phyloP scores from a whole-genome alignment of 2,113 vertebrate genomes.

The Pterocles orientalis region DNA sequence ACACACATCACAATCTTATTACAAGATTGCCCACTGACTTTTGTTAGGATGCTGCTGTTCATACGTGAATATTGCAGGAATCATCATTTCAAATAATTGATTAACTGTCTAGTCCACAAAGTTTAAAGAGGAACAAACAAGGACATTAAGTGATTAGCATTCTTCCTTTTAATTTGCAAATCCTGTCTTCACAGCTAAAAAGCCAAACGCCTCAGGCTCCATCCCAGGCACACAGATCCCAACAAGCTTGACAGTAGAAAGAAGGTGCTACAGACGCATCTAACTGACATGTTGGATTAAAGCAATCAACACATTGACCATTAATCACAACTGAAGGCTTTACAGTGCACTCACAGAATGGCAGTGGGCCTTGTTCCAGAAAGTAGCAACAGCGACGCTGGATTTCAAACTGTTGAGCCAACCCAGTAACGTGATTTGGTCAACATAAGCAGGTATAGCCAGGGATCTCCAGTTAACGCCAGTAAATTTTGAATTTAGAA shows the following conservation, averaged over 20 bases:
- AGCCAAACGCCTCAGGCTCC: constrained; percentile 59
- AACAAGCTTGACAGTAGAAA: constrained; percentile 33
- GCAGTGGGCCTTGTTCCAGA: neutral
- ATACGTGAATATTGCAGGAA: constrained; percentile 69
- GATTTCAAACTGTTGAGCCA: neutral
- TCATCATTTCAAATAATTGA: constrained; percentile 81
- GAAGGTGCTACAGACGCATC: neutral
- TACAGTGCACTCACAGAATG: neutral
- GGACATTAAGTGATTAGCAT: constrained; percentile 77
- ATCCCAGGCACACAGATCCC: constrained; percentile 23
- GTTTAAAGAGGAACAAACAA: constrained; percentile 81
- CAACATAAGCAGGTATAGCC: neutral
- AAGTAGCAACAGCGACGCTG: neutral
- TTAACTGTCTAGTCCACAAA: constrained; percentile 77
- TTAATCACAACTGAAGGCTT: constrained; percentile 4
- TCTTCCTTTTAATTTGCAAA: constrained; percentile 68
- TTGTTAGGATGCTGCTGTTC: constrained; percentile 44
- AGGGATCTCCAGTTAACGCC: neutral
- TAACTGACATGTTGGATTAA: constrained; percentile 20
- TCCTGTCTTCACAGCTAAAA: constrained; percentile 55
- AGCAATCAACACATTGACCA: constrained; percentile 41
- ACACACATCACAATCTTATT: neutral
- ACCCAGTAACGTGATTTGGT: neutral
- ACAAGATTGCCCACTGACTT: constrained; percentile 26
- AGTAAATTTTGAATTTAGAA: neutral